Percentiles rank a stretch among this genome's conserved stretches.
Conservation (phyloP, 1,140 invertebrate species). For the Sitophilus oryzae region DNA sequence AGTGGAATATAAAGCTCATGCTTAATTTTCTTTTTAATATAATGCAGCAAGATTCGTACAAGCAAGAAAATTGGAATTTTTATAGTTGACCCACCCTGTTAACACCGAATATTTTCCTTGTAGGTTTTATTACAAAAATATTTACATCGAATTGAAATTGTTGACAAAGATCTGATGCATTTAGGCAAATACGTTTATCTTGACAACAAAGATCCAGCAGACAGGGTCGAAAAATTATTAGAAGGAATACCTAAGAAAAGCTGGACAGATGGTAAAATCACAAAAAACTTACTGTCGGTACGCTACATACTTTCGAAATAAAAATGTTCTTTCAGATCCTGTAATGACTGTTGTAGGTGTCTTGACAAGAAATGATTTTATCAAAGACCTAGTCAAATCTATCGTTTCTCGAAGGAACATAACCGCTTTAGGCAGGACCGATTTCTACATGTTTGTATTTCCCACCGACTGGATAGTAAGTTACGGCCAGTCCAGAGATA, state of each 20-base stretch:
- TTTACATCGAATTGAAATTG: no score
- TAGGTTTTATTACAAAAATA: no score
- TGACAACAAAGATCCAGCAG: constrained; percentile 34
- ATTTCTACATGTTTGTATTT: constrained; percentile 34
- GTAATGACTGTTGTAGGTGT: constrained; percentile 34
- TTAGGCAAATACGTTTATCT: constrained; percentile 26
- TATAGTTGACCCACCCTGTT: no score
- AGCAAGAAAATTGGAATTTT: no score
- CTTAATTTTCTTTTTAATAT: not conserved
- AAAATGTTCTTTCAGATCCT: constrained; percentile 29
- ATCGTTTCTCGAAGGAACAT: constrained; percentile 33
- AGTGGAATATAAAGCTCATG: not conserved
- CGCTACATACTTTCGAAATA: not conserved
- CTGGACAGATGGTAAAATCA: constrained; percentile 37
- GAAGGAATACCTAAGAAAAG: constrained; percentile 33
- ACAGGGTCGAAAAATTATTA: constrained; percentile 32
- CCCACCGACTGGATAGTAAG: constrained; percentile 34
- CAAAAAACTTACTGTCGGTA: not conserved
- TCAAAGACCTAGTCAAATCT: constrained; percentile 33
- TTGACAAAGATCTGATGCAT: constrained; percentile 32
- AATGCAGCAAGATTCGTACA: not conserved
- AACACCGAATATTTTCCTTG: no score
- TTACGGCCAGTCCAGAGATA: no score
- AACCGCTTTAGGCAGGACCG: constrained; percentile 30
- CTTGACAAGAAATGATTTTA: constrained; percentile 30